A percentile compares a stretch with the other conserved stretches of the same genome.
Conservation (phyloP, 1,140 invertebrate genomes). For the Druon quercuslanigerum region DNA sequence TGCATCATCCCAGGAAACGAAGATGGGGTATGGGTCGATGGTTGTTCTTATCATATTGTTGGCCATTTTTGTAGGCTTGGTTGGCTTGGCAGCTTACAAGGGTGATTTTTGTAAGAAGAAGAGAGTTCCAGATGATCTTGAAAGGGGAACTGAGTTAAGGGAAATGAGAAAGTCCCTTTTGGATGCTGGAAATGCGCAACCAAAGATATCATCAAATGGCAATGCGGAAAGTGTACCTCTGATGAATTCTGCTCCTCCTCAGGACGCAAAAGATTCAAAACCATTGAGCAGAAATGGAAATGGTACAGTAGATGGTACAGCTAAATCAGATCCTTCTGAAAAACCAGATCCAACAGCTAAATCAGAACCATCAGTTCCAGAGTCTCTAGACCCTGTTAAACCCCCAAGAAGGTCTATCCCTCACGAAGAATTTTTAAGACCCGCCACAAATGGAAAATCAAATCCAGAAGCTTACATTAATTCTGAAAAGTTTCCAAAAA, state of each 20-base stretch:
- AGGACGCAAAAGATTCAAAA: constrained; percentile 45
- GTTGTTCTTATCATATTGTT: constrained; percentile 64
- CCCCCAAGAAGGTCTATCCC: constrained; percentile 62
- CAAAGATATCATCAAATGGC: constrained; percentile 66
- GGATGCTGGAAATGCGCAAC: constrained; percentile 56
- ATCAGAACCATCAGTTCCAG: constrained; percentile 41
- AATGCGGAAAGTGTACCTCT: constrained; percentile 66
- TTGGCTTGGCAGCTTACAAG: constrained; percentile 70
- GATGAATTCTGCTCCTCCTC: constrained; percentile 49
- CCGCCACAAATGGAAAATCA: constrained; percentile 48
- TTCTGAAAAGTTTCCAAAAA: neutral
- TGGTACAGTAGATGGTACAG: constrained; percentile 37
- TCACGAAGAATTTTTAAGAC: constrained; percentile 51
- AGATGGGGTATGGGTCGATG: constrained; percentile 72
- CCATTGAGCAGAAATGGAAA: constrained; percentile 34
- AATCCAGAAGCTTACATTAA: neutral
- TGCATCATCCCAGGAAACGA: constrained; percentile 59
- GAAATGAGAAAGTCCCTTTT: constrained; percentile 70
- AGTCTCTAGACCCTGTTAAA: constrained; percentile 64
- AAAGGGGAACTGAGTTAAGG: constrained; percentile 70
- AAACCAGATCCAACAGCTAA: constrained; percentile 66
- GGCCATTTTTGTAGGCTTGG: constrained; percentile 60
- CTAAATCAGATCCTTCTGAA: constrained; percentile 51
- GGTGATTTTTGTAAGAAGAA: constrained; percentile 68
- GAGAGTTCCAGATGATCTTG: constrained; percentile 63